Percentiles rank a stretch among this genome's conserved stretches.
Conservation (phyloP, 1,140 invertebrate genomes). For the Drosophila guanche region DNA sequence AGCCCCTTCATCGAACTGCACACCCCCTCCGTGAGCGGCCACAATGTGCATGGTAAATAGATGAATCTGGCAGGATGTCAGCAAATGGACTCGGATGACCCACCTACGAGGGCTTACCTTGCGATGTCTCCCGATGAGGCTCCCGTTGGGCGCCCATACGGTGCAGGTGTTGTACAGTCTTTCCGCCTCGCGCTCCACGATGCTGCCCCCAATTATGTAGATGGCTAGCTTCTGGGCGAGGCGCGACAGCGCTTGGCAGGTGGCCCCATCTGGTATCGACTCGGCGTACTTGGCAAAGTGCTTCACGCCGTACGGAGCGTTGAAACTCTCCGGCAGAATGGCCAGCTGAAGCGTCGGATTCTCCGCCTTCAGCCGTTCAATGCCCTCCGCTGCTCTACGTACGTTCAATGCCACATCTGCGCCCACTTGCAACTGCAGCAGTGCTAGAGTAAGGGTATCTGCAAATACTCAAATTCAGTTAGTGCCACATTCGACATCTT, state of each 20-base stretch:
- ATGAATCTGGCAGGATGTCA: conserved; percentile 86
- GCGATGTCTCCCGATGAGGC: conserved; percentile 89
- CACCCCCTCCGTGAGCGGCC: conserved; percentile 86
- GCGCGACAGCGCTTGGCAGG: conserved; percentile 88
- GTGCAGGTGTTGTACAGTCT: conserved; percentile 95
- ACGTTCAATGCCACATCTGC: conserved; percentile 91
- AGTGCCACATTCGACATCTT: background rate
- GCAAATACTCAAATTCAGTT: conserved; percentile 2
- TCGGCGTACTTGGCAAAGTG: conserved; percentile 95
- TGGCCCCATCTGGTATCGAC: conserved; percentile 89
- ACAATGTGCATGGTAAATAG: conserved; percentile 98
- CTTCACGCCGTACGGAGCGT: conserved; percentile 92
- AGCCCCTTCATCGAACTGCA: conserved; percentile 95
- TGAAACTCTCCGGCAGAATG: conserved; percentile 97
- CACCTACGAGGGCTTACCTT: conserved; percentile 84
- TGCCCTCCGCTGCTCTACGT: conserved; percentile 87
- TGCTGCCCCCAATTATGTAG: conserved; percentile 94
- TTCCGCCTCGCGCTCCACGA: conserved; percentile 89
- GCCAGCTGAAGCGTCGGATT: conserved; percentile 88
- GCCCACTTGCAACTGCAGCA: conserved; percentile 92
- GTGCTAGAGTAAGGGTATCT: conserved; percentile 86
- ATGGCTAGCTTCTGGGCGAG: conserved; percentile 91
- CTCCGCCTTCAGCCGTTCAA: conserved; percentile 88
- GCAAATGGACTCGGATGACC: background rate
- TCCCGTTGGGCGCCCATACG: conserved; percentile 91